Evolutionary conservation across 2,797 vertebrate genomes (phyloP).

Genomic region (Ptychobarbus kaznakovi): DNA sequence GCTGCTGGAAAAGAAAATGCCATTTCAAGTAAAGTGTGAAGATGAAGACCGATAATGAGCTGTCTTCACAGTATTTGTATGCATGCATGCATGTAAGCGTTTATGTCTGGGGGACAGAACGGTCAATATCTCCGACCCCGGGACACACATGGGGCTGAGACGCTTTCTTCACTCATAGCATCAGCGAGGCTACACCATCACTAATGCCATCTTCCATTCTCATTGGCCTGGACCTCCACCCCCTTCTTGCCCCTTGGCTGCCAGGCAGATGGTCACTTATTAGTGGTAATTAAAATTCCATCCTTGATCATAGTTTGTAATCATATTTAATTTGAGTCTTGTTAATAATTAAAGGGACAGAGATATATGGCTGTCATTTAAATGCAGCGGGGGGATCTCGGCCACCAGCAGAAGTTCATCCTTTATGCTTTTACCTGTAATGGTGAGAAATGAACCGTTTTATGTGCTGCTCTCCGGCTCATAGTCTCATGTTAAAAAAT

Average conservation of each 20-base stretch:
- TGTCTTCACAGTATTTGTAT: slow-evolving; percentile 22
- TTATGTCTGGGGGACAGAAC: slow-evolving; percentile 2
- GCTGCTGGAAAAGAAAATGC: background rate
- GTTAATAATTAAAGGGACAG: slow-evolving; percentile 78
- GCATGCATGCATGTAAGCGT: slow-evolving; percentile 33
- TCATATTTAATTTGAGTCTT: slow-evolving; percentile 80
- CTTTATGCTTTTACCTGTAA: slow-evolving; percentile 59
- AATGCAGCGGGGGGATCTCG: slow-evolving; percentile 64
- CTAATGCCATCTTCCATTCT: slow-evolving; percentile 58
- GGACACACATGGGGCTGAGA: slow-evolving; percentile 24
- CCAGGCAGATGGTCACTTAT: slow-evolving; percentile 87
- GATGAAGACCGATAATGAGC: slow-evolving; percentile 53
- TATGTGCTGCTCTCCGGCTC: background rate
- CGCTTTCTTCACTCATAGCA: slow-evolving; percentile 32
- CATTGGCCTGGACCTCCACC: slow-evolving; percentile 60
- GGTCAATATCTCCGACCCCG: slow-evolving; percentile 17
- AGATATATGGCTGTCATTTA: slow-evolving; percentile 71
- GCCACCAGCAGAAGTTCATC: slow-evolving; percentile 63
- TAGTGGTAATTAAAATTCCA: slow-evolving; percentile 84
- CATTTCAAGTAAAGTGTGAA: slow-evolving; percentile 37
- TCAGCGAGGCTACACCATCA: slow-evolving; percentile 66
- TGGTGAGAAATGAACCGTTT: slow-evolving; percentile 47
- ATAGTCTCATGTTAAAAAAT: slow-evolving; percentile 4
- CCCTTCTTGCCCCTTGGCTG: slow-evolving; percentile 71
- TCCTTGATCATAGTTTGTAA: slow-evolving; percentile 82